Conservation (phyloP, 2,113 vertebrate genomes). For the Xenopus tropicalis region DNA sequence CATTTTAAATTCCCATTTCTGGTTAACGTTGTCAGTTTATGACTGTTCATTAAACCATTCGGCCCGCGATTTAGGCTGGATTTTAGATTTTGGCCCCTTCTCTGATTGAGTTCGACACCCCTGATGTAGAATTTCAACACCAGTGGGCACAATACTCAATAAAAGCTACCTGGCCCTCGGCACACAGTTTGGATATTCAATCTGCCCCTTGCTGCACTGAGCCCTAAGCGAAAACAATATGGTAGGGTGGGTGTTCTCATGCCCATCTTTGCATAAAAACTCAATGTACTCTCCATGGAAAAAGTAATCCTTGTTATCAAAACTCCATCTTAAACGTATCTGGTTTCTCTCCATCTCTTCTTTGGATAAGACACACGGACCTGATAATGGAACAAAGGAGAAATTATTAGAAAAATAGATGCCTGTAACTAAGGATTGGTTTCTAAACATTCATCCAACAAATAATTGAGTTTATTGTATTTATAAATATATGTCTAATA, state of each 20-base stretch:
- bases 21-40: too few relatives aligned
- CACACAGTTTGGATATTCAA: slow-evolving; percentile 28
- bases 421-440: too few relatives aligned
- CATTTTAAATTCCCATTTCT: too few relatives aligned
- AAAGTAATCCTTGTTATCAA: slow-evolving; percentile 47
- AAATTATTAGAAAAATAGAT: too few relatives aligned
- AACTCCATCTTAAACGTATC: slow-evolving; percentile 59
- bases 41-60: too few relatives aligned
- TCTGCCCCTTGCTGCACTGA: slow-evolving; percentile 16
- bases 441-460: too few relatives aligned
- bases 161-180: neutral
- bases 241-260: neutral
- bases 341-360: slow-evolving; percentile 64
- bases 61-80: too few relatives aligned
- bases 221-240: slow-evolving; percentile 6
- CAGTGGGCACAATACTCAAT: neutral
- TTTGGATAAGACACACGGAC: slow-evolving; percentile 64
- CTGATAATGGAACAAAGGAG: slow-evolving; percentile 47
- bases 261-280: slow-evolving; percentile 28
- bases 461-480: too few relatives aligned
- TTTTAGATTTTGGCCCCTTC: too few relatives aligned
- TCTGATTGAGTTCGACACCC: too few relatives aligned
- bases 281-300: slow-evolving; percentile 32
- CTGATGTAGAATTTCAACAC: too few relatives aligned
- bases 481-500: too few relatives aligned